phyloP scores from a whole-genome alignment of 2,113 vertebrate genomes.

The Ahaetulla prasina region DNA sequence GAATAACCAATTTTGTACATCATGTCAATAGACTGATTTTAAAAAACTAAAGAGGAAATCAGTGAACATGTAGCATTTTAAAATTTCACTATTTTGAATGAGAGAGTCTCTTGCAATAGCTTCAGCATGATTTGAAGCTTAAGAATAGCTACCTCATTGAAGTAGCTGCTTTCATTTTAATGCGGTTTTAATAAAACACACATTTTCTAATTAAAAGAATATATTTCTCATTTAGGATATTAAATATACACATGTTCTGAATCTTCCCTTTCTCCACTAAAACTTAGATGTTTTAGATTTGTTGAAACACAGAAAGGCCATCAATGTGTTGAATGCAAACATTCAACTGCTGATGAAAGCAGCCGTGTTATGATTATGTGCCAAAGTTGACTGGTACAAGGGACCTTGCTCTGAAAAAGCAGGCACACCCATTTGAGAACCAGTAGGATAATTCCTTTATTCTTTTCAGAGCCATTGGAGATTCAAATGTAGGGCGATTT shows the following conservation, averaged over 20 bases:
- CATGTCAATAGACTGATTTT: background rate
- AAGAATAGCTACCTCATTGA: background rate
- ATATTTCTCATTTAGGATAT: background rate
- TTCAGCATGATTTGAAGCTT: background rate
- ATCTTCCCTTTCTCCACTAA: background rate
- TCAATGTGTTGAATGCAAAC: background rate
- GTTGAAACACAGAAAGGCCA: background rate
- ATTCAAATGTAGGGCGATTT: background rate
- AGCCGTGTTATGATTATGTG: background rate
- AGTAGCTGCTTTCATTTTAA: background rate
- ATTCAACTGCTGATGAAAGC: background rate
- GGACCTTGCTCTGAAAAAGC: background rate
- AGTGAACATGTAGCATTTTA: slow-evolving; percentile 3
- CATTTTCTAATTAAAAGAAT: background rate
- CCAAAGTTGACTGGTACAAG: background rate
- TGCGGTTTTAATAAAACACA: background rate
- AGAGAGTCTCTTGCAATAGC: background rate
- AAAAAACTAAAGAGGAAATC: background rate
- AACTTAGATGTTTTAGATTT: background rate
- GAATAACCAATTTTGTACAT: slow-evolving; percentile 34
- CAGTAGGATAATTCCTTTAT: background rate
- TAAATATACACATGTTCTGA: background rate
- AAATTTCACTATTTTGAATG: slow-evolving; percentile 1
- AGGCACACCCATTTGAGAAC: background rate
- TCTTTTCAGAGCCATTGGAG: background rate